Percentiles rank a stretch among this genome's conserved stretches.
These are phyloP conservation scores for Hirtodrosophila duncani DNA, from an alignment of 2,888 invertebrate species.

Conservation along the genomic window DNA sequence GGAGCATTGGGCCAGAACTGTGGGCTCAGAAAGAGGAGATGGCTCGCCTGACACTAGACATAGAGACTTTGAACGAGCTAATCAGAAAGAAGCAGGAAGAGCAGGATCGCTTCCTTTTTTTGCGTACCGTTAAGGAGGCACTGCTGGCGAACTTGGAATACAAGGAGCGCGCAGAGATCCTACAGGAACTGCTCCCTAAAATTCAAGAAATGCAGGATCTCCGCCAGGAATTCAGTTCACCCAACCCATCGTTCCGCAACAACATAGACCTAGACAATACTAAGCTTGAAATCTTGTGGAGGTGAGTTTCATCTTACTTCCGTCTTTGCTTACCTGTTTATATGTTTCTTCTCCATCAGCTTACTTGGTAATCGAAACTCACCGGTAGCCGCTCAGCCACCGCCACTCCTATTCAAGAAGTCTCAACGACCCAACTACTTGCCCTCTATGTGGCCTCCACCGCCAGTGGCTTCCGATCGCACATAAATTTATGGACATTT, in stretches of 20 bases:
- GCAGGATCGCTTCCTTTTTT: constrained; percentile 89
- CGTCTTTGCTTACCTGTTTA: neutral
- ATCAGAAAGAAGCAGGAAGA: constrained; percentile 90
- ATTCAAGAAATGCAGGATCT: constrained; percentile 37
- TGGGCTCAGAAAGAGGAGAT: constrained; percentile 83
- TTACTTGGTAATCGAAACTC: constrained; percentile 26
- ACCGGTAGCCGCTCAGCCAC: neutral
- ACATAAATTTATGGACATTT: constrained; percentile 79
- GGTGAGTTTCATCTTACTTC: constrained; percentile 20
- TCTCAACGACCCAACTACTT: constrained; percentile 25
- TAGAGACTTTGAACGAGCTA: constrained; percentile 85
- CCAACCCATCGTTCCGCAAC: constrained; percentile 24
- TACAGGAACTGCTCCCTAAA: constrained; percentile 61
- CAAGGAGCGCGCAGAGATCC: constrained; percentile 82
- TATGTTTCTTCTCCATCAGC: constrained; percentile 9
- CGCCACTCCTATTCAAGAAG: constrained; percentile 7
- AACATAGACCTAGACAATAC: constrained; percentile 26
- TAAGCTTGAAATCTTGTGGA: constrained; percentile 31
- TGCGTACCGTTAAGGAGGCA: constrained; percentile 92
- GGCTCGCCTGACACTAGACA: constrained; percentile 83
- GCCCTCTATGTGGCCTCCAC: constrained; percentile 31
- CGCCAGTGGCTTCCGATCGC: constrained; percentile 10
- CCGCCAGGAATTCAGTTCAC: constrained; percentile 21
- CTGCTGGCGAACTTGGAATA: constrained; percentile 85
- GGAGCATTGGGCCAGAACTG: constrained; percentile 81